Evolutionary conservation across 2,797 vertebrate genomes (phyloP).

Genomic region (Hypotaenidia philippensis): DNA sequence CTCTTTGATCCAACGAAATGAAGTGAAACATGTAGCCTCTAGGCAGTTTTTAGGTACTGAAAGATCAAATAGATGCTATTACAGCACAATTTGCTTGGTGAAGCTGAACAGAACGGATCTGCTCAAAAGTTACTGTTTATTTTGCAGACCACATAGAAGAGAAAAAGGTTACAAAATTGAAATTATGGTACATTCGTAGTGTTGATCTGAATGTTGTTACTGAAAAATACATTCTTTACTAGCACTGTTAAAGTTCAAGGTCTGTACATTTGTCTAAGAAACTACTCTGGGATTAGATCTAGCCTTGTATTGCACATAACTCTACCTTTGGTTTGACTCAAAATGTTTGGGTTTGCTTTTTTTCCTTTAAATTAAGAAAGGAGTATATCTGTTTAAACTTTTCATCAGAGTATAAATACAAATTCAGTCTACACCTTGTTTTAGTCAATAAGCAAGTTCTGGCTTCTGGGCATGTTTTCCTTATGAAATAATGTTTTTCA

Average conservation of each 20-base stretch:
- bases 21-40: conserved; percentile 76
- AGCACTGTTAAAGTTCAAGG: neutral
- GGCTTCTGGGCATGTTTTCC: neutral
- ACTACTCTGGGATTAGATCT: neutral
- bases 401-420: neutral
- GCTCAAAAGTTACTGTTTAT: conserved; percentile 55
- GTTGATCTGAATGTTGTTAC: neutral
- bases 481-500: neutral
- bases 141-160: conserved; percentile 37
- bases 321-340: neutral
- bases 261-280: neutral
- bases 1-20: conserved; percentile 81
- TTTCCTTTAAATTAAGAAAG: neutral
- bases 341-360: neutral
- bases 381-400: neutral
- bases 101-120: conserved; percentile 77
- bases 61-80: conserved; percentile 87
- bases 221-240: neutral
- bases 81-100: conserved; percentile 82
- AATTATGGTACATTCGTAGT: neutral
- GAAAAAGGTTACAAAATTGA: neutral
- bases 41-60: conserved; percentile 81
- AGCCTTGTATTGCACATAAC: neutral
- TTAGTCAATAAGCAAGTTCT: neutral
- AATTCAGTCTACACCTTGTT: neutral